Conservation (phyloP, 2,888 invertebrate species). For the Odontocolon sp. region DNA sequence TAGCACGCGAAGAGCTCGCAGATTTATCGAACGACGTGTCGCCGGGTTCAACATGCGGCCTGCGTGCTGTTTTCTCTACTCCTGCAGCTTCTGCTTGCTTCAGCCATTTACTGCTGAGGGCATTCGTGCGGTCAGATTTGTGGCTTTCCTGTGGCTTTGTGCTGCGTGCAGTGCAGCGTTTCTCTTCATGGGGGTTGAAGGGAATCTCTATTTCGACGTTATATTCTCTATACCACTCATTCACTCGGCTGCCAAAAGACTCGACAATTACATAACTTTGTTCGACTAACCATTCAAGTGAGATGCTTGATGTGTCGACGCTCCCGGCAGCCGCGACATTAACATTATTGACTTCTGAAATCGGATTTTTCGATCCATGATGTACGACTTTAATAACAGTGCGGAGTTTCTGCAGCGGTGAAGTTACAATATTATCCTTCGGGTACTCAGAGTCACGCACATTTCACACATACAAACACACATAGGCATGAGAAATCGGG, state of each 20-base stretch:
- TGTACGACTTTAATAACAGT: too few species aligned
- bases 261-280: slow-evolving; percentile 56
- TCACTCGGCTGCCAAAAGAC: slow-evolving; percentile 32
- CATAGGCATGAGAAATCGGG: too few species aligned
- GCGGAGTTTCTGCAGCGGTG: not conserved
- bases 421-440: not conserved
- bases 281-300: slow-evolving; percentile 36
- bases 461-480: too few species aligned
- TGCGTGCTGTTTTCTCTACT: slow-evolving; percentile 10
- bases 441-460: not conserved
- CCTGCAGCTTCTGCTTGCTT: slow-evolving; percentile 13
- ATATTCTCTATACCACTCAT: not conserved
- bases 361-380: slow-evolving; percentile 21
- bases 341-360: not conserved
- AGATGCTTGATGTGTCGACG: not conserved
- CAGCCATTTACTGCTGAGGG: slow-evolving; percentile 48
- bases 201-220: not conserved
- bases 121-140: slow-evolving; percentile 77
- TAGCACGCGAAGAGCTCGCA: slow-evolving; percentile 61
- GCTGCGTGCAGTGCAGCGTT: not conserved
- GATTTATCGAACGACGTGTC: slow-evolving; percentile 78
- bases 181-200: slow-evolving; percentile 21
- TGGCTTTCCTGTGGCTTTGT: slow-evolving; percentile 77
- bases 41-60: slow-evolving; percentile 71
- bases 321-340: not conserved